Conservation (phyloP, 2,888 invertebrate genomes). For the Eutolmus rufibarbis region DNA sequence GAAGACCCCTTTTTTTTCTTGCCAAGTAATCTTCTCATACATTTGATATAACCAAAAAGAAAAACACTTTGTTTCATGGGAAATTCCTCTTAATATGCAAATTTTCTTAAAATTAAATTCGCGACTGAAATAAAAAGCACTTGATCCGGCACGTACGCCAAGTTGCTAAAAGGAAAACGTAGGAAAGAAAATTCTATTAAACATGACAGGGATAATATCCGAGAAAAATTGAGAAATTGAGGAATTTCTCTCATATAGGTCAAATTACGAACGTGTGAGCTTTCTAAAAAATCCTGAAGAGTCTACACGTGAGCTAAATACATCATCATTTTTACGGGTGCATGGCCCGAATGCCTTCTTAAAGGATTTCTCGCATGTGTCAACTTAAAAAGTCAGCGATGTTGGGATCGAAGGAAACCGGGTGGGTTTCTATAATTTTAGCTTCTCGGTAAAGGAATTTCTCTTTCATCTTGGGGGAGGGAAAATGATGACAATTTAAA, state of each 20-base stretch:
- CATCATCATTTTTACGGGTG: not conserved
- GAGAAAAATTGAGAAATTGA: not conserved
- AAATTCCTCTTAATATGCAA: not conserved
- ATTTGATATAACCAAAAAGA: not conserved
- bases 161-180: not conserved
- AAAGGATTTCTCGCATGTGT: not conserved
- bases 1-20: not conserved
- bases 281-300: not conserved
- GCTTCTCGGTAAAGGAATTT: not conserved
- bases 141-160: not conserved
- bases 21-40: not conserved
- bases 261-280: not conserved
- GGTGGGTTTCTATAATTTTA: not conserved
- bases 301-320: not conserved
- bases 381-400: not conserved
- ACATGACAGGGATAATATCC: not conserved
- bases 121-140: not conserved
- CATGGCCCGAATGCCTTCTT: not conserved
- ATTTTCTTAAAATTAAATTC: not conserved
- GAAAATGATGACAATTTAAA: not conserved
- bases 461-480: not conserved
- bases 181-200: not conserved
- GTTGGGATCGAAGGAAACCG: not conserved
- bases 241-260: not conserved
- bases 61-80: not conserved